Evolutionary conservation across 2,888 invertebrate genomes (phyloP), one percentile per base, ranked within the genome.

Genomic region (Polymixis flavicincta): DNA sequence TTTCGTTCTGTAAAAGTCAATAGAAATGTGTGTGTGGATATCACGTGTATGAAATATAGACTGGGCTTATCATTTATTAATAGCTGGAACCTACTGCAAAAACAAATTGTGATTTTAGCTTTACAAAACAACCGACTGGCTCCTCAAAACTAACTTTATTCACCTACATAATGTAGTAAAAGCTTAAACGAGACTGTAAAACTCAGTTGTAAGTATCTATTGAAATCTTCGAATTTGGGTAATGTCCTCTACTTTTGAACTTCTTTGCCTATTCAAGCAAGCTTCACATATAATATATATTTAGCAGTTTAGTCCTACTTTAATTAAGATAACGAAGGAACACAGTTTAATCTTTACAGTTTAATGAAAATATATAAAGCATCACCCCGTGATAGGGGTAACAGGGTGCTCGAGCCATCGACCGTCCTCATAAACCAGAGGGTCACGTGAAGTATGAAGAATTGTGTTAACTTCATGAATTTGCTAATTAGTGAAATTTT

Each of bases 351-450:
- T 66, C 48, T 55, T 74, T 80, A 55, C 25, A 5, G 9, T 22
- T 50, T 59, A 63, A 59, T n/a, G 50, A 13, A 14, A 61, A 37
- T 50, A n/a, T 22, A 65, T 65, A 54, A 28, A 60, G 32, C 32
- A 48, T 61, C 54, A 54, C 37, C 25, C 71, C 7, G 48, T 48
- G 17, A 42, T n/a, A 64, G 55, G 63, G 55, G 32, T 22, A 28
- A 55, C 37, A 60, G 52, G 57, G 19, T 59, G 25, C 14, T 57
- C n/a, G n/a, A 54, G n/a, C 71, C 17, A 65, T 66, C 82, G 61
- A 82, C 78, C 72, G 25, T 61, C 60, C 50, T 82, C 79, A 73
- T 70, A 78, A 71, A 63, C n/a, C 50, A 57, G 37, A 50, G 28
- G 55, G 61, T 42, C 22, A 37, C 25, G 60, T 60, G 48, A 74